Base-by-base conservation (phyloP, 2,113 vertebrate species). In the Brachyistius frenatus region DNA sequence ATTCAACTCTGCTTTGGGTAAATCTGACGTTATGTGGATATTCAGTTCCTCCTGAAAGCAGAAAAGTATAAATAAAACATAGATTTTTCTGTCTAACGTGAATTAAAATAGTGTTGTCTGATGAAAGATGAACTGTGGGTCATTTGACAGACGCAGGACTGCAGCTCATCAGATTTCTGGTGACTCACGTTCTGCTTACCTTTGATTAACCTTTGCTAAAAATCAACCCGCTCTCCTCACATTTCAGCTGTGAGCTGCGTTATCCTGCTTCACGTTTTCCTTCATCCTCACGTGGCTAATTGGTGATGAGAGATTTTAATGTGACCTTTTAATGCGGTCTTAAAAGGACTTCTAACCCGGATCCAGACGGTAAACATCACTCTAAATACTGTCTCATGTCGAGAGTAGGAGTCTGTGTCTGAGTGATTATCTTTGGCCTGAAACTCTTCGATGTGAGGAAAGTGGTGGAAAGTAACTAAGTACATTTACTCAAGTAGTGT, bases 181-280 rank as follows among this genome's bases (percentile, higher is more conserved):
- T 58, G 56, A 78, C 74, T 30, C 5, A 7, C 30, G 14, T 72
- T 39, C 61, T 47, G 77, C 74, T 86, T 76, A 66, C 76, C 58
- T 36, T 56, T 36, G 32, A 73, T 68, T 78, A 76, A 83, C 70
- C 61, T 69, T 85, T 50, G 61, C 60, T 37, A 74, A 15, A 32
- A 77, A 56, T 15, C 0, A 11, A 1, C 63, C 72, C 58, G 60
- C 44, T 36, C 72, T 66, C 8, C 75, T 86, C 77, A 67, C 15
- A 6, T 87, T 89, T 92, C 81, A 72, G n/a, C 35, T 32, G 50
- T 66, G 54, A 23, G 50, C 71, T 57, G 46, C 73, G 7, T 13
- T 5, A 55, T 61, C 62, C 10, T 71, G 23, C 50, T 14, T 67
- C 66, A 72, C 31, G 13, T 73, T 79, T 80, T 33, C 2, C 13